Evolutionary conservation across 2,797 vertebrate genomes (phyloP).

Genomic region (Gymnodraco acuticeps): DNA sequence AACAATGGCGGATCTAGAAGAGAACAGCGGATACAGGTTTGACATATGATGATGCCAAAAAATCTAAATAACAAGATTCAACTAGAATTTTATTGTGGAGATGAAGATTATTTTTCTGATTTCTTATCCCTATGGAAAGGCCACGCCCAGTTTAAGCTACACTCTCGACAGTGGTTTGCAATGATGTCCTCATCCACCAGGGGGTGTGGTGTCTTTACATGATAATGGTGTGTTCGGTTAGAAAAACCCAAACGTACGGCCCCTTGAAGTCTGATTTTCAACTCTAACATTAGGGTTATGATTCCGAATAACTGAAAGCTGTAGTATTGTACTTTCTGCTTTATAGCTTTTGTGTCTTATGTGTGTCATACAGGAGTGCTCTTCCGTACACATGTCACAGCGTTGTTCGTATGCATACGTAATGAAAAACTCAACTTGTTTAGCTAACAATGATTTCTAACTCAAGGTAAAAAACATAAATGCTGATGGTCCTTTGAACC

Average conservation of each 20-base stretch:
- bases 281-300: no score
- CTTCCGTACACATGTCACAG: no score
- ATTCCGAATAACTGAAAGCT: no score
- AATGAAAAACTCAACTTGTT: no score
- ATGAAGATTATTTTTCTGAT: neutral
- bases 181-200: neutral
- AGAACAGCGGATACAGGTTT: conserved; percentile 58
- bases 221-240: neutral
- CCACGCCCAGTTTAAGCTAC: neutral
- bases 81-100: conserved; percentile 7
- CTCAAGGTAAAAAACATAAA: neutral
- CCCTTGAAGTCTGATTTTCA: no score
- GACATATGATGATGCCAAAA: neutral
- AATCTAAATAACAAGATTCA: neutral
- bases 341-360: no score
- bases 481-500: conserved; percentile 1
- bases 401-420: no score
- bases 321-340: no score
- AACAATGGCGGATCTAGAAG: conserved; percentile 92
- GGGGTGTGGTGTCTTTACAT: neutral
- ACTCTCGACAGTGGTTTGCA: neutral
- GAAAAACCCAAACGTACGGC: no score
- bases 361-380: no score
- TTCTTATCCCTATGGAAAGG: conserved; percentile 4
- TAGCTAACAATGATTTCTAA: no score